Conservation (phyloP, 2,113 vertebrate genomes). For the Todiramphus chloris region DNA sequence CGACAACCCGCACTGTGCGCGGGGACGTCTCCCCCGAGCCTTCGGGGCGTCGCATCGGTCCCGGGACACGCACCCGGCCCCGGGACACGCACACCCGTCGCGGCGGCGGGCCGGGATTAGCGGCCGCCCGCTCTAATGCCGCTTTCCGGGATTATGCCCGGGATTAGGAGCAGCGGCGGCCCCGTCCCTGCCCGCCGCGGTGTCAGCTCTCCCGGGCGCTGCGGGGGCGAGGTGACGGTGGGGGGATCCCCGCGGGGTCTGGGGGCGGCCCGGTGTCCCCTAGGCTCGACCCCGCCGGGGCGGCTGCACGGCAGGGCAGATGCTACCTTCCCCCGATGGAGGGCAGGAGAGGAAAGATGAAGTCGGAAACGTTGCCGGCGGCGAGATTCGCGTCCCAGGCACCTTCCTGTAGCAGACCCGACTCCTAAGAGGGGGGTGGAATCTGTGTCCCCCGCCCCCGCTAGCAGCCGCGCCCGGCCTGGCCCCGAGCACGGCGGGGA, state of each 20-base stretch:
- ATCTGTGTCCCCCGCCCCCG: neutral
- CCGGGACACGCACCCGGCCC: neutral
- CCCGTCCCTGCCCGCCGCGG: constrained; percentile 23
- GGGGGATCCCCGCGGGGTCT: no score
- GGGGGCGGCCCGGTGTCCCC: no score
- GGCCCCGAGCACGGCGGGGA: no score
- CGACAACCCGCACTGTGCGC: neutral
- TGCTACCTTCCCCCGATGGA: constrained; percentile 71
- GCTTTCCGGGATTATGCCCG: constrained; percentile 48
- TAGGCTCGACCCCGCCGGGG: no score
- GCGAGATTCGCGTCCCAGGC: neutral
- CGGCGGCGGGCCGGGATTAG: constrained; percentile 55
- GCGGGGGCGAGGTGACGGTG: no score
- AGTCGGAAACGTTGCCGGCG: neutral
- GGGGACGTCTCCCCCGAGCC: neutral
- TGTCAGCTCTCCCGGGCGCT: constrained; percentile 39
- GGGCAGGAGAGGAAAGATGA: constrained; percentile 81
- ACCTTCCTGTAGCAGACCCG: neutral
- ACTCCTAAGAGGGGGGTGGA: neutral
- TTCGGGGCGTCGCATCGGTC: neutral
- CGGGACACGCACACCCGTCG: neutral
- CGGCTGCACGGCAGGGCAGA: neutral
- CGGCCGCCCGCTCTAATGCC: constrained; percentile 9
- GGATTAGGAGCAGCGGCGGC: constrained; percentile 60
- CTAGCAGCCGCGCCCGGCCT: neutral